phyloP scores from a whole-genome alignment of 1,140 invertebrate genomes.

The Drosophila pachea region DNA sequence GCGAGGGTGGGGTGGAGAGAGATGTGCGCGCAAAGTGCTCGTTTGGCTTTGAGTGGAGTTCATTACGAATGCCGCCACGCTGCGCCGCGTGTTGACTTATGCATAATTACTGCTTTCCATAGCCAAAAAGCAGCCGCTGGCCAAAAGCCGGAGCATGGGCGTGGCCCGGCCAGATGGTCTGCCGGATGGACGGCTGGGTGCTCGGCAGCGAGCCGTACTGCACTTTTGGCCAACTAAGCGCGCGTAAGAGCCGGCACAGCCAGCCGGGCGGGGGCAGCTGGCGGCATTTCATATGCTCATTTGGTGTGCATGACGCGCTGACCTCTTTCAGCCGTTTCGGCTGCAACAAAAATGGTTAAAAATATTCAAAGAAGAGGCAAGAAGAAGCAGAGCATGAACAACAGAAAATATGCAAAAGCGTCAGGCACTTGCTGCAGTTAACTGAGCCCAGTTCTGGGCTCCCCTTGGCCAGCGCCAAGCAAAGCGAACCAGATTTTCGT shows the following conservation, averaged over 20 bases:
- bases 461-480: slow-evolving; percentile 8
- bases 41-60: slow-evolving; percentile 74
- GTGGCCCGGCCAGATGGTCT: not conserved
- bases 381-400: not conserved
- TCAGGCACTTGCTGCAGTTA: slow-evolving; percentile 60
- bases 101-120: slow-evolving; percentile 70
- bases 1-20: not conserved
- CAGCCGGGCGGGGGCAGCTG: not conserved
- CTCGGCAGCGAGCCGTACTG: not conserved
- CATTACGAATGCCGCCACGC: slow-evolving; percentile 68
- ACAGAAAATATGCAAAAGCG: slow-evolving; percentile 42
- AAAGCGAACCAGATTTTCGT: no score
- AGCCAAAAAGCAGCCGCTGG: slow-evolving; percentile 13
- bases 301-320: slow-evolving; percentile 72
- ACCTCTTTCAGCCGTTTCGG: slow-evolving; percentile 74
- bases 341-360: slow-evolving; percentile 47
- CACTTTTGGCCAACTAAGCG: slow-evolving; percentile 13
- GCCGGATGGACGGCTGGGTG: no score
- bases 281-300: slow-evolving; percentile 65
- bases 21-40: slow-evolving; percentile 50
- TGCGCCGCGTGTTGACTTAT: slow-evolving; percentile 72
- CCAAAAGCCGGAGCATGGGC: not conserved
- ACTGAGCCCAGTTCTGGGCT: slow-evolving; percentile 28
- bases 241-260: no score
- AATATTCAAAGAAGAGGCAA: not conserved